Evolutionary conservation across 2,888 invertebrate genomes (phyloP).

Genomic region (Xanthia icteritia): DNA sequence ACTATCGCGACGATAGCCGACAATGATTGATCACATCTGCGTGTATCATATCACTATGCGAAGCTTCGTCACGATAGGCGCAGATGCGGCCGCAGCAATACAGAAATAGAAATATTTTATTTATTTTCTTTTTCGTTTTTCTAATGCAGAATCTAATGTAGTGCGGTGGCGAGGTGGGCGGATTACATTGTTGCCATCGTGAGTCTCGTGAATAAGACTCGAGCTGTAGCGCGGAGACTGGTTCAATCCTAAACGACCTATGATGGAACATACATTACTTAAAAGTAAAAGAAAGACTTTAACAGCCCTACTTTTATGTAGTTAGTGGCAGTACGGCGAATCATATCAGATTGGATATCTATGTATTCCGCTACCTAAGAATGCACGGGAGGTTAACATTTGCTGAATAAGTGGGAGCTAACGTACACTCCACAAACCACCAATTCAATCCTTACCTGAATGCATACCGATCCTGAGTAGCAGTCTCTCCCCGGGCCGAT

Average conservation of each 20-base stretch:
- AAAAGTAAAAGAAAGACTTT: too few species aligned
- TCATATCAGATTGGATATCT: neutral
- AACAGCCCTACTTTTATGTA: neutral
- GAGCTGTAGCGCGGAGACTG: too few species aligned
- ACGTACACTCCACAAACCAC: neutral
- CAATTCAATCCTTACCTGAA: conserved; percentile 89
- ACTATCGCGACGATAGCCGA: too few species aligned
- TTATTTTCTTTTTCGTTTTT: too few species aligned
- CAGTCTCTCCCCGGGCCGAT: conserved; percentile 96
- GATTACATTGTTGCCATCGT: neutral
- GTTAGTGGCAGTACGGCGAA: neutral
- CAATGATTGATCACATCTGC: too few species aligned
- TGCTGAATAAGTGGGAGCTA: neutral
- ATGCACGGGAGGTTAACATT: neutral
- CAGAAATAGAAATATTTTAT: neutral
- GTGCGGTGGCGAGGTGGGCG: neutral
- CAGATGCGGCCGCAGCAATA: too few species aligned
- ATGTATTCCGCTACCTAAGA: neutral
- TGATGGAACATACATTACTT: too few species aligned
- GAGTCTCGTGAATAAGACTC: neutral
- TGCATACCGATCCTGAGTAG: conserved; percentile 98
- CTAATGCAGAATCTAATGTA: neutral
- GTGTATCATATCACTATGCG: too few species aligned
- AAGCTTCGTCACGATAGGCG: too few species aligned
- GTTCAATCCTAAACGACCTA: too few species aligned